Percentiles rank a stretch among this genome's conserved stretches.
Conservation (phyloP, 1,140 invertebrate species). For the Listronotus oregonensis region DNA sequence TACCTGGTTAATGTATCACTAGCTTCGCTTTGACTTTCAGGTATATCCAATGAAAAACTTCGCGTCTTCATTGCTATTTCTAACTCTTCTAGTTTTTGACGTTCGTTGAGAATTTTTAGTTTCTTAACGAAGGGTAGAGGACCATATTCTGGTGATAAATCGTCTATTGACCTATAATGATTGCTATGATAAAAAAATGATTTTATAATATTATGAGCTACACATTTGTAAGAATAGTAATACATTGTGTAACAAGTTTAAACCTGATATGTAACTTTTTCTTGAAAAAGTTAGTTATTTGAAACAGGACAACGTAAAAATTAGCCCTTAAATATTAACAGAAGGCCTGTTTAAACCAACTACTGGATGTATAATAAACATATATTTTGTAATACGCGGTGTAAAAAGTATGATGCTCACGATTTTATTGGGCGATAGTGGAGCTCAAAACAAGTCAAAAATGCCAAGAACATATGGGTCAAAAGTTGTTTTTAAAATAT, state of each 20-base stretch:
- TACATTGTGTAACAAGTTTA: neutral
- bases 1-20: conserved; percentile 57
- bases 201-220: neutral
- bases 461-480: too few relatives aligned
- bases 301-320: too few relatives aligned
- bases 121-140: conserved; percentile 88
- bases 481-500: too few relatives aligned
- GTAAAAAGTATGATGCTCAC: too few relatives aligned
- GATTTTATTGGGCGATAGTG: too few relatives aligned
- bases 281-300: too few relatives aligned
- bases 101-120: conserved; percentile 84
- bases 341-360: too few relatives aligned
- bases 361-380: too few relatives aligned
- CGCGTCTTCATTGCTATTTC: conserved; percentile 73
- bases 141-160: conserved; percentile 85
- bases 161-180: conserved; percentile 70
- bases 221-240: neutral
- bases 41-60: conserved; percentile 80
- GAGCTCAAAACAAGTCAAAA: too few relatives aligned
- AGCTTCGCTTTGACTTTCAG: conserved; percentile 63
- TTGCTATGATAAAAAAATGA: neutral
- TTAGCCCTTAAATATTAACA: too few relatives aligned
- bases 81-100: conserved; percentile 81
- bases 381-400: too few relatives aligned
- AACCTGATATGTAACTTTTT: too few relatives aligned